These are phyloP conservation scores for Cancer borealis DNA, from an alignment of 2,888 invertebrate species.

Conservation along the genomic window DNA sequence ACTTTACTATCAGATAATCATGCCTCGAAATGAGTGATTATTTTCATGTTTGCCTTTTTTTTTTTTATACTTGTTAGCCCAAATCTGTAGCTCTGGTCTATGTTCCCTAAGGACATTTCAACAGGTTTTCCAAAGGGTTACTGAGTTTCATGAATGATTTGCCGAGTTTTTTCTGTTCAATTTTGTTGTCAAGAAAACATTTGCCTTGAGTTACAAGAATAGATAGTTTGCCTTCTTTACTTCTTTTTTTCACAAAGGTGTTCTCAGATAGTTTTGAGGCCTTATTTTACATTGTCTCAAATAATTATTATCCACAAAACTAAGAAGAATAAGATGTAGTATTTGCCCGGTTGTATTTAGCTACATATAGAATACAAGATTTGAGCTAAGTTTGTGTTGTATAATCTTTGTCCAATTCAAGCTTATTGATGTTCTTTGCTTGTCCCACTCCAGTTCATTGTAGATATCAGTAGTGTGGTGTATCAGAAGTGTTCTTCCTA, in stretches of 20 bases:
- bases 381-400: not conserved
- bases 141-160: not conserved
- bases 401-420: not conserved
- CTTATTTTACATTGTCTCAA: not conserved
- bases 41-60: too few relatives aligned
- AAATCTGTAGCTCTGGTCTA: not conserved
- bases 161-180: not conserved
- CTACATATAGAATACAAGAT: not conserved
- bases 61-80: too few relatives aligned
- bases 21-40: too few relatives aligned
- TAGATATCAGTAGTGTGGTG: not conserved
- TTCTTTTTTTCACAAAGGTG: not conserved
- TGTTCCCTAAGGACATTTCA: not conserved
- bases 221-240: not conserved
- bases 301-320: not conserved
- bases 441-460: not conserved
- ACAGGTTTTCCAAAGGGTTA: not conserved
- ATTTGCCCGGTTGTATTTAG: not conserved
- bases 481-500: not conserved
- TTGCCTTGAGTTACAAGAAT: not conserved
- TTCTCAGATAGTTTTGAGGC: not conserved
- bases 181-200: not conserved
- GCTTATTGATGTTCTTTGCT: not conserved
- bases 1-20: too few relatives aligned
- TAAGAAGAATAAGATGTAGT: not conserved